These are phyloP conservation scores for Vicugna pacos DNA, from an alignment of 2,113 vertebrate genomes.

Conservation along the genomic window DNA sequence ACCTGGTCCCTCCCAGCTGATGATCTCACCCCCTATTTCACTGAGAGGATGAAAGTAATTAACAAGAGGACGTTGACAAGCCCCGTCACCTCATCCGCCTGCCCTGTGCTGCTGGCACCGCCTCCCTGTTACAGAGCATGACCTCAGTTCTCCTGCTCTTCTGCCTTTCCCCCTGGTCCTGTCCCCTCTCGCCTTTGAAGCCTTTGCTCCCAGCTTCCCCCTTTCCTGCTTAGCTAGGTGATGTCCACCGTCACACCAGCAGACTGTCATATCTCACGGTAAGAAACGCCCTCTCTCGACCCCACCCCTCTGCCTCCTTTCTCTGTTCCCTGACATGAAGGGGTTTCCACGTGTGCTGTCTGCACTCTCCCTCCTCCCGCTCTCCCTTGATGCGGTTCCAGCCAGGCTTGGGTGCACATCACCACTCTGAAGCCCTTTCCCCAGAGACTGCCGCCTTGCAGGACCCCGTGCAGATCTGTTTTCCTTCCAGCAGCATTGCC, in stretches of 20 bases:
- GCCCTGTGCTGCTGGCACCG: fast-evolving
- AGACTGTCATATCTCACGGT: neutral
- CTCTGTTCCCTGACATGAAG: neutral
- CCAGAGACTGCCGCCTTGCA: neutral
- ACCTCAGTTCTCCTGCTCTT: fast-evolving
- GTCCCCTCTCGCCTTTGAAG: neutral
- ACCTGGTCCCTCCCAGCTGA: neutral
- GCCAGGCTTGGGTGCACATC: neutral
- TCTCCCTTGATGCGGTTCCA: neutral
- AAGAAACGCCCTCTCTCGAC: neutral
- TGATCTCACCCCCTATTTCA: neutral
- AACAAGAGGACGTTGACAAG: neutral
- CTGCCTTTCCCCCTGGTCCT: fast-evolving
- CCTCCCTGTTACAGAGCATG: fast-evolving
- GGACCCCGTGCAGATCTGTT: fast-evolving
- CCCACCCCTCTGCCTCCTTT: neutral
- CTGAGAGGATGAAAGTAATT: neutral
- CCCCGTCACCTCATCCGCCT: too few relatives aligned
- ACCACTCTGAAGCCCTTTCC: neutral
- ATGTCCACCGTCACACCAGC: neutral
- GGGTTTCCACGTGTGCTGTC: fast-evolving
- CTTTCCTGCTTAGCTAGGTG: neutral
- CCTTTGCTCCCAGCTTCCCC: neutral
- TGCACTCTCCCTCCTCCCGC: neutral
- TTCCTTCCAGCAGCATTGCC: neutral